phyloP scores from a whole-genome alignment of 2,113 vertebrate species.

The Rynchops niger region DNA sequence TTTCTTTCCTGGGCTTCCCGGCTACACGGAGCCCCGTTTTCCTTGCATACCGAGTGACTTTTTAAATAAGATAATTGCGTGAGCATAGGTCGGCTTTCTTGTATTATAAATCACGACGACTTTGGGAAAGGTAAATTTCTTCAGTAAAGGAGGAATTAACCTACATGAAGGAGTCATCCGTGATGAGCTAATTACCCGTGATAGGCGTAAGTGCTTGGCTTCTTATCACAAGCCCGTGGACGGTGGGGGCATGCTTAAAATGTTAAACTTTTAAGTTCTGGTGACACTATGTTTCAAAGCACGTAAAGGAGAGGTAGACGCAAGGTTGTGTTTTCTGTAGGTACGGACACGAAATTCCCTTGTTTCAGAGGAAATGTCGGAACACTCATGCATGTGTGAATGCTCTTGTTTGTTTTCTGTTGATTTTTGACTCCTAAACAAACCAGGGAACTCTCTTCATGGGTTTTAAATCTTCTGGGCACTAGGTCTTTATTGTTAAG shows the following conservation, averaged over 20 bases:
- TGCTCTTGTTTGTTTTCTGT: not conserved
- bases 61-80: not conserved
- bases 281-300: not conserved
- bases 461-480: not conserved
- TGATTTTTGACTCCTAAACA: not conserved
- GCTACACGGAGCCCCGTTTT: not conserved
- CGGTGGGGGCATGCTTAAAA: not conserved
- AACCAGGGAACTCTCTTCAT: not conserved
- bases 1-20: not conserved
- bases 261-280: not conserved
- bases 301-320: not conserved
- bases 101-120: not conserved
- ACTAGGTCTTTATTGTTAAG: not conserved
- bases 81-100: not conserved
- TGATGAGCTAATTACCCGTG: not conserved
- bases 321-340: not conserved
- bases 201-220: not conserved
- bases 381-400: accelerated
- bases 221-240: not conserved
- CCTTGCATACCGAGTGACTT: not conserved
- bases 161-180: slow-evolving; percentile 1
- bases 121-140: slow-evolving; percentile 40
- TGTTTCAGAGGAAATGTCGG: not conserved
- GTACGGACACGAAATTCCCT: not conserved
- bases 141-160: not conserved